Base-by-base conservation (phyloP, 2,113 vertebrate species). In the Balaenoptera acutorostrata region DNA sequence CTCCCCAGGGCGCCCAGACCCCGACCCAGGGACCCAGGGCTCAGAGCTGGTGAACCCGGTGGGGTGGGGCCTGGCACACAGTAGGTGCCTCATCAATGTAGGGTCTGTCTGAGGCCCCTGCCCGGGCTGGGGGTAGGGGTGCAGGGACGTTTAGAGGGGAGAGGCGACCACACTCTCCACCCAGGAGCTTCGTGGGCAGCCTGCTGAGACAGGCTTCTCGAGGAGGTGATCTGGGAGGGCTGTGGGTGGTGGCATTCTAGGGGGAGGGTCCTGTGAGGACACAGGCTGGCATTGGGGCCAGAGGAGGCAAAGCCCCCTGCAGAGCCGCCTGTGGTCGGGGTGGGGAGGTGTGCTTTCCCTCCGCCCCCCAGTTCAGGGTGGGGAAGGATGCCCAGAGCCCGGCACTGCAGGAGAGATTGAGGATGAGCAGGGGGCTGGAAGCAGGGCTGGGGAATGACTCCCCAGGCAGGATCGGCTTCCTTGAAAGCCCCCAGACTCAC, bases 211-310 rank as follows among this genome's bases (percentile, higher is more conserved):
- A 44, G 68, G 14, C 52, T n/a, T 52, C 80, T 25, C 7, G 5
- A 44, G 55, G 66, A 33, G 81, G 64, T 17, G 39, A 68, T n/a
- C n/a, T 3, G 3, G 8, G 6, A 23, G 64, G 44, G 31, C 2
- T 4, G 88, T 18, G 82, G 72, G 72, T 1, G 18, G 4, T 4
- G 0, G 17, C 23, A 2, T 2, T 2, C 0, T 0, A 0, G 36
- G 17, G n/a, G n/a, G 11, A 12, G 8, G 0, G 33, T 49, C 33
- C 0, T 0, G 49, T 6, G 55, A 92, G 68, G 63, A 41, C 71
- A 14, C 12, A 11, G 20, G 23, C 64, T 0, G 2, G 0, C 29
- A 0, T 2, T 29, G 71, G 41, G 31, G 41, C 46, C 23, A 0
- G 25, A n/a, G 21, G 55, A 33, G 25, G 57, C 29, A 36, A 2